Percentiles rank a stretch among this genome's conserved stretches.
Conservation (phyloP, 2,888 invertebrate species). For the Mesoligia furuncula region DNA sequence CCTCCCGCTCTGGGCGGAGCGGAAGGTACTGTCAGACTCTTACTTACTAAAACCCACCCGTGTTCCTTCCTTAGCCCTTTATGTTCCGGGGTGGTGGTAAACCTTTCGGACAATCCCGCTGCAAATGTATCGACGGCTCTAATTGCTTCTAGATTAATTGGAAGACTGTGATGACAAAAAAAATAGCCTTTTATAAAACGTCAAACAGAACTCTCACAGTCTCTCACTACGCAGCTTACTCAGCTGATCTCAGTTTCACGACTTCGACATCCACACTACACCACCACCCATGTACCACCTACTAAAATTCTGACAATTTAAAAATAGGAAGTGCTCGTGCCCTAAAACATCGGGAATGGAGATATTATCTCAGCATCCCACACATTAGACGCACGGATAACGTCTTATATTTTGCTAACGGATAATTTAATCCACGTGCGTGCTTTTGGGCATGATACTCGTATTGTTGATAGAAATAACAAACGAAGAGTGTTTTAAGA, state of each 20-base stretch:
- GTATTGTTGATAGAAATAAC: conserved; percentile 3
- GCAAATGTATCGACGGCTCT: too few relatives aligned
- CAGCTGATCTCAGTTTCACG: conserved; percentile 1
- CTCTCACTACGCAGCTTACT: neutral
- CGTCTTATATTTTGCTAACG: conserved; percentile 17
- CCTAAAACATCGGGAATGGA: neutral
- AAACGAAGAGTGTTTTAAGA: neutral
- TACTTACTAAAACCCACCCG: too few relatives aligned
- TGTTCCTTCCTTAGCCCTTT: too few relatives aligned
- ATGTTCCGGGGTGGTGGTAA: too few relatives aligned
- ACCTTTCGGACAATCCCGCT: too few relatives aligned
- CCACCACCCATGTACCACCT: neutral
- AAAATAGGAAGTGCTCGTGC: conserved; percentile 10
- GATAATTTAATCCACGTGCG: neutral
- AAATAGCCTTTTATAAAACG: neutral
- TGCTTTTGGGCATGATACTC: neutral
- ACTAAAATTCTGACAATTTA: conserved; percentile 16
- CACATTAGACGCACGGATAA: conserved; percentile 33
- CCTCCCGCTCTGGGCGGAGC: too few relatives aligned
- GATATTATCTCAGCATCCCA: conserved; percentile 30
- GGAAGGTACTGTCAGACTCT: too few relatives aligned
- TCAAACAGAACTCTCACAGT: neutral
- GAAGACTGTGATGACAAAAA: neutral
- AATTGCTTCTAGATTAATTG: neutral
- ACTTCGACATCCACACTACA: conserved; percentile 7